A percentile compares a stretch with the other conserved stretches of the same genome.
Evolutionary conservation across 2,797 vertebrate species (phyloP).

Genomic region (Fistularia commersonii): DNA sequence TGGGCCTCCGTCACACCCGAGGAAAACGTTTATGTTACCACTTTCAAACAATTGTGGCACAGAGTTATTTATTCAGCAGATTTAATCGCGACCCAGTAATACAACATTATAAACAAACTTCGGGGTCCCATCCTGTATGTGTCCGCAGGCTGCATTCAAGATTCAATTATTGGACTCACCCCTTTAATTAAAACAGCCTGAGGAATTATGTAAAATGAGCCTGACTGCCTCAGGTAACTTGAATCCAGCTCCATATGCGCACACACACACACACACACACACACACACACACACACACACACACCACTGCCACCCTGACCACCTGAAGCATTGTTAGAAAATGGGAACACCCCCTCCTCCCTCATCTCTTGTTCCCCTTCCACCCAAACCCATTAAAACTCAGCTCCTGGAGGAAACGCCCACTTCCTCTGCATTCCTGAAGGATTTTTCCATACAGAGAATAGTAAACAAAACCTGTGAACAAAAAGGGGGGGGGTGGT

Average conservation of each 20-base stretch:
- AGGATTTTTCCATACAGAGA: slow-evolving; percentile 73
- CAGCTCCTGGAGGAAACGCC: slow-evolving; percentile 63
- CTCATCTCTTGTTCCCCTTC: slow-evolving; percentile 44
- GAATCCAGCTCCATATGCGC: slow-evolving; percentile 28
- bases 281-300: slow-evolving; percentile 3
- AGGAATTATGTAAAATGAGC: slow-evolving; percentile 37
- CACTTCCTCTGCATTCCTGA: slow-evolving; percentile 75
- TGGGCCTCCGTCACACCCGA: too few relatives aligned
- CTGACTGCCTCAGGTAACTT: slow-evolving; percentile 38
- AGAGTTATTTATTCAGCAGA: too few relatives aligned
- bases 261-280: slow-evolving; percentile 7
- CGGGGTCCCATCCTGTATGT: background rate
- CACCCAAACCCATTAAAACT: slow-evolving; percentile 59
- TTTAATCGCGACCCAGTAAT: background rate
- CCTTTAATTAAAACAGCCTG: slow-evolving; percentile 39
- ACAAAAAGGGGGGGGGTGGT: slow-evolving; percentile 49
- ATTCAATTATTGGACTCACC: slow-evolving; percentile 10
- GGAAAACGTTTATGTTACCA: too few relatives aligned
- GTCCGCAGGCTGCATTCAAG: background rate
- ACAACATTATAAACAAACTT: background rate
- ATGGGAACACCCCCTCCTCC: slow-evolving; percentile 27
- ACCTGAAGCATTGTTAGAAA: slow-evolving; percentile 57
- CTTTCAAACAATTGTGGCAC: too few relatives aligned
- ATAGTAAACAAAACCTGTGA: slow-evolving; percentile 76
- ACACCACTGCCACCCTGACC: slow-evolving; percentile 25